phyloP scores from a whole-genome alignment of 2,113 vertebrate species.

The Dendrocopos noguchii region DNA sequence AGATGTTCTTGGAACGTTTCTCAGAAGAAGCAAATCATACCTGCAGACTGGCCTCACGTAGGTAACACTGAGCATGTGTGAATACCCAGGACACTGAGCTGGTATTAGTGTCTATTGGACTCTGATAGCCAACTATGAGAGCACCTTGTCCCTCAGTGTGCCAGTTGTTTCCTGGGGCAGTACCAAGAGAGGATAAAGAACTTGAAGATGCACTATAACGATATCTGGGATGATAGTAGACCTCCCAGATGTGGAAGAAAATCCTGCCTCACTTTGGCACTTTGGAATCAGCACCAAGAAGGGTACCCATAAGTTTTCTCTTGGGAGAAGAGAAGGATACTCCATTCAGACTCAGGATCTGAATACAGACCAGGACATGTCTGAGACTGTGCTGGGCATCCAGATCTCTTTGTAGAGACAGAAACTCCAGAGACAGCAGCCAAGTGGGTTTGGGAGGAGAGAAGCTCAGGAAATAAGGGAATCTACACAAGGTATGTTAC shows the following conservation, averaged over 20 bases:
- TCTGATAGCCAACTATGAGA: conserved; percentile 58
- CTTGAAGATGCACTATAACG: conserved; percentile 47
- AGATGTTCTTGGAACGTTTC: conserved; percentile 62
- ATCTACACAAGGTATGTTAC: conserved; percentile 70
- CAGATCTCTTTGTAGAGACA: conserved; percentile 71
- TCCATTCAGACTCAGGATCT: conserved; percentile 69
- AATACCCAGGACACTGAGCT: conserved; percentile 58
- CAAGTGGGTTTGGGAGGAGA: conserved; percentile 74
- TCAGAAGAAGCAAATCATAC: conserved; percentile 43
- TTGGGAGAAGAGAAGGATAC: conserved; percentile 68
- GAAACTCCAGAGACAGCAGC: conserved; percentile 73
- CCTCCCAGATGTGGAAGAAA: conserved; percentile 58
- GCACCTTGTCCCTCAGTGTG: conserved; percentile 44
- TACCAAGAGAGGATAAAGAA: conserved; percentile 64
- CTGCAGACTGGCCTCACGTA: conserved; percentile 41
- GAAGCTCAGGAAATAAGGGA: conserved; percentile 71
- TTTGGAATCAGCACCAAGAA: conserved; percentile 64
- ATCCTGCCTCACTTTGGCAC: conserved; percentile 64
- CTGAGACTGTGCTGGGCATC: conserved; percentile 71
- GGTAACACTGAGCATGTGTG: conserved; percentile 53
- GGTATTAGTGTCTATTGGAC: conserved; percentile 58
- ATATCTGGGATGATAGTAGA: conserved; percentile 60
- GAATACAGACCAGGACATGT: conserved; percentile 71
- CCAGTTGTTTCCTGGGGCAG: conserved; percentile 57
- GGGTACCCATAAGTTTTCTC: conserved; percentile 59